phyloP scores from a whole-genome alignment of 1,140 invertebrate species.

The Ceratina calcarata region DNA sequence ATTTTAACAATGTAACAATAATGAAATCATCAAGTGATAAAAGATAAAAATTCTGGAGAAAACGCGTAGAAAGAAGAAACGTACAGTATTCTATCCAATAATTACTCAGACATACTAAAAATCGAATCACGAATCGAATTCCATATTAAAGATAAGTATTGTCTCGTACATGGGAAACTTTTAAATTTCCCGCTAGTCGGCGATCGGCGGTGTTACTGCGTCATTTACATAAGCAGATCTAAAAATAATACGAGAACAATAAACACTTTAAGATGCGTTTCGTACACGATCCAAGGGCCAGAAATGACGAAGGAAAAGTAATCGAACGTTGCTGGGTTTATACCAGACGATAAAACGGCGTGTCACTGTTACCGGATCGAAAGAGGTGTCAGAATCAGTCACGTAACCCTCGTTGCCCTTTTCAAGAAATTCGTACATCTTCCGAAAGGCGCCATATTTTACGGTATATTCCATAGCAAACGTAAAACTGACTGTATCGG shows the following conservation, averaged over 20 bases:
- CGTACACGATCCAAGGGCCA: conserved; percentile 15
- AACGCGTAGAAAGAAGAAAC: no score
- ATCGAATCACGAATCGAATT: background rate
- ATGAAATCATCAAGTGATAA: background rate
- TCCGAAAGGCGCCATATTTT: conserved; percentile 82
- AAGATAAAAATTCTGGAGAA: background rate
- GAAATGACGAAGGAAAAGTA: conserved; percentile 6
- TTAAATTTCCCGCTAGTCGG: conserved; percentile 68
- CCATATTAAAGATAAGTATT: conserved; percentile 33
- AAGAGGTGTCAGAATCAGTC: conserved; percentile 22
- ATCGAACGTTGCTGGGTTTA: conserved; percentile 1
- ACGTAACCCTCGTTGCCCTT: conserved; percentile 54
- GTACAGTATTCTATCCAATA: no score
- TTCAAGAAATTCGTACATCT: conserved; percentile 65
- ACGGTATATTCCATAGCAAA: conserved; percentile 67
- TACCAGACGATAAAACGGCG: background rate
- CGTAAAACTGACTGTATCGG: conserved; percentile 54
- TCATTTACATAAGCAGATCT: conserved; percentile 76
- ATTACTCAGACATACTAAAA: conserved; percentile 15
- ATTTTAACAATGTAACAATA: no score
- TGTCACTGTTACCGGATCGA: background rate
- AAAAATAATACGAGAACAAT: conserved; percentile 74
- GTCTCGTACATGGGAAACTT: background rate
- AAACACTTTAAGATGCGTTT: conserved; percentile 58
- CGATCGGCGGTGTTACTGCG: conserved; percentile 69